These are phyloP conservation scores for Aythya baeri DNA, from an alignment of 2,113 vertebrate species.

Conservation along the genomic window DNA sequence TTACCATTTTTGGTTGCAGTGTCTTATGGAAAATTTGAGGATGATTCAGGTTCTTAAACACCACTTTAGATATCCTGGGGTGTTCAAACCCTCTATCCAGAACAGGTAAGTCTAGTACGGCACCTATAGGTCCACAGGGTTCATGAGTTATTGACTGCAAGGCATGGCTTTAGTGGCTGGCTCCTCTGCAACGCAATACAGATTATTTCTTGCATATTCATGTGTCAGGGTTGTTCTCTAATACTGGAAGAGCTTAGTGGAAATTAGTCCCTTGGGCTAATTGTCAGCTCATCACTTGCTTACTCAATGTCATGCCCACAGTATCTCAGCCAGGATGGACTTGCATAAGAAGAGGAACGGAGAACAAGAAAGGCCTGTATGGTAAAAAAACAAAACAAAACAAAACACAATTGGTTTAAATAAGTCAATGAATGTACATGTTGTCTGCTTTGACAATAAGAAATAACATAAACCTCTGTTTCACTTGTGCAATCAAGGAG, in stretches of 20 bases:
- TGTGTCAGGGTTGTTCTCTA: neutral
- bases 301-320: neutral
- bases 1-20: slow-evolving; percentile 3
- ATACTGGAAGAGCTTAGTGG: neutral
- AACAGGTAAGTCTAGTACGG: neutral
- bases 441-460: neutral
- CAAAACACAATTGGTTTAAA: neutral
- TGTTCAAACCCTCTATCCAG: neutral
- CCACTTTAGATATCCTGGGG: neutral
- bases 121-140: neutral
- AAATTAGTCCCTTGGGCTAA: neutral
- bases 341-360: neutral
- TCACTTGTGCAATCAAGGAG: neutral
- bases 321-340: neutral
- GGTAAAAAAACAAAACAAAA: neutral
- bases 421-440: neutral
- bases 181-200: neutral
- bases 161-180: neutral
- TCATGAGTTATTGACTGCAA: neutral
- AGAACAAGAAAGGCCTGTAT: neutral
- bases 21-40: neutral
- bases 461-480: neutral
- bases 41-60: neutral
- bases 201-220: neutral
- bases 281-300: neutral